phyloP scores from a whole-genome alignment of 2,888 invertebrate genomes.

The Achlya flavicornis region DNA sequence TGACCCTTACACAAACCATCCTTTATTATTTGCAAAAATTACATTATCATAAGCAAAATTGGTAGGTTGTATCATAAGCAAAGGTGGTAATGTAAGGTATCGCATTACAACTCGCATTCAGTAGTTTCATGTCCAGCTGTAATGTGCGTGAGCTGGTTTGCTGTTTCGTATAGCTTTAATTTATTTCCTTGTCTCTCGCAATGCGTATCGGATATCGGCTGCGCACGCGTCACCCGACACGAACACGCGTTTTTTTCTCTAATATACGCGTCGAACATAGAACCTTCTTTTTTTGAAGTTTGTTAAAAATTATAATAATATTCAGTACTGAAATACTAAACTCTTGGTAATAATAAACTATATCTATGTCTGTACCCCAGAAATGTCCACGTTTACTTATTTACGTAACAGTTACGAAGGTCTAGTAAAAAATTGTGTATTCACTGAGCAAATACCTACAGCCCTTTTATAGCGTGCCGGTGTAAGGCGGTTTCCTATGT shows the following conservation, averaged over 20 bases:
- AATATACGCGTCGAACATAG: slow-evolving; percentile 2
- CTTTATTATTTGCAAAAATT: slow-evolving; percentile 16
- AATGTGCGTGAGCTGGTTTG: slow-evolving; percentile 53
- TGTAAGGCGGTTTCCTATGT: slow-evolving; percentile 64
- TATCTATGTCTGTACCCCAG: slow-evolving; percentile 12
- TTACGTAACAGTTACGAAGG: slow-evolving; percentile 61
- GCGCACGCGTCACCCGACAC: slow-evolving; percentile 66
- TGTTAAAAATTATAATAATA: too few species aligned
- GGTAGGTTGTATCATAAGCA: background rate
- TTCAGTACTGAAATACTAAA: too few species aligned
- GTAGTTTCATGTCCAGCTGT: slow-evolving; percentile 54
- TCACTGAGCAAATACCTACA: slow-evolving; percentile 51
- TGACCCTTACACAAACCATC: background rate
- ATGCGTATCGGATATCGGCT: slow-evolving; percentile 71
- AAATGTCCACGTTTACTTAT: slow-evolving; percentile 36
- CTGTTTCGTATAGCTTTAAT: slow-evolving; percentile 49
- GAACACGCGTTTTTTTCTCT: slow-evolving; percentile 52
- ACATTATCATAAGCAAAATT: slow-evolving; percentile 28
- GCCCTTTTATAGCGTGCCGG: slow-evolving; percentile 57
- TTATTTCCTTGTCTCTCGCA: slow-evolving; percentile 72
- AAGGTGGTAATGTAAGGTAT: too few species aligned
- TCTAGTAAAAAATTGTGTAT: slow-evolving; percentile 50
- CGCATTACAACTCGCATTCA: slow-evolving; percentile 28
- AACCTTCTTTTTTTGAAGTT: too few species aligned
- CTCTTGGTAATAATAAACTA: background rate